These are phyloP conservation scores for Amphipyra tragopoginis DNA, from an alignment of 2,888 invertebrate genomes.

Conservation along the genomic window DNA sequence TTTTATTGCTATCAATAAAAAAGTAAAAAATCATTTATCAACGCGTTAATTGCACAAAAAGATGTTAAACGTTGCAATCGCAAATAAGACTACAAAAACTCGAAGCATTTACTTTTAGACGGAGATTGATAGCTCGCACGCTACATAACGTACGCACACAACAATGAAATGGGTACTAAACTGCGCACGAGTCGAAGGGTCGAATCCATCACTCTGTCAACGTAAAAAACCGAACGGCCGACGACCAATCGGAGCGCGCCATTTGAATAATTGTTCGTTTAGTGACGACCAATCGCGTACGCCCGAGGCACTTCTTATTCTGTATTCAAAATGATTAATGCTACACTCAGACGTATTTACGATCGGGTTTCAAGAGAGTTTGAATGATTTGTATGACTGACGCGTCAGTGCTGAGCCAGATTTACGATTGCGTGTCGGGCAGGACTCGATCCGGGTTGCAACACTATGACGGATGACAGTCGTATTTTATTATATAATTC, in stretches of 20 bases:
- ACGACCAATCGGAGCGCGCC: conserved; percentile 80
- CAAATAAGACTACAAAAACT: conserved; percentile 61
- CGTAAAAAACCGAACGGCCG: conserved; percentile 79
- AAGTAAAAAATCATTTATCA: conserved; percentile 55
- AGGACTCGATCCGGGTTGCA: conserved; percentile 69
- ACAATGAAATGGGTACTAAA: conserved; percentile 69
- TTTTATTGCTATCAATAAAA: conserved; percentile 57
- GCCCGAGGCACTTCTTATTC: conserved; percentile 81
- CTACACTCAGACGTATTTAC: conserved; percentile 81
- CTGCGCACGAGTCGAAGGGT: conserved; percentile 87
- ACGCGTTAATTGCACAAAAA: conserved; percentile 62
- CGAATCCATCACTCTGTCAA: conserved; percentile 87
- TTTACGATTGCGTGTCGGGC: conserved; percentile 83
- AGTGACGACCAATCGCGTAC: conserved; percentile 81
- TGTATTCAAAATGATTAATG: conserved; percentile 85
- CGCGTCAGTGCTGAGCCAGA: conserved; percentile 77
- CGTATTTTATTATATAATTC: conserved; percentile 76
- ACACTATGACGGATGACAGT: conserved; percentile 74
- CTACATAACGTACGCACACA: conserved; percentile 71
- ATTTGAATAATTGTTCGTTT: conserved; percentile 89
- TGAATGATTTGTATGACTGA: conserved; percentile 86
- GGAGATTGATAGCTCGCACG: conserved; percentile 66
- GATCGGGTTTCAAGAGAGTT: conserved; percentile 78
- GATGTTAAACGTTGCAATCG: conserved; percentile 57
- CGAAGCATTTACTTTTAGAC: conserved; percentile 70